These are phyloP conservation scores for Platyscapa corneri DNA, from an alignment of 1,140 invertebrate genomes.

Conservation along the genomic window DNA sequence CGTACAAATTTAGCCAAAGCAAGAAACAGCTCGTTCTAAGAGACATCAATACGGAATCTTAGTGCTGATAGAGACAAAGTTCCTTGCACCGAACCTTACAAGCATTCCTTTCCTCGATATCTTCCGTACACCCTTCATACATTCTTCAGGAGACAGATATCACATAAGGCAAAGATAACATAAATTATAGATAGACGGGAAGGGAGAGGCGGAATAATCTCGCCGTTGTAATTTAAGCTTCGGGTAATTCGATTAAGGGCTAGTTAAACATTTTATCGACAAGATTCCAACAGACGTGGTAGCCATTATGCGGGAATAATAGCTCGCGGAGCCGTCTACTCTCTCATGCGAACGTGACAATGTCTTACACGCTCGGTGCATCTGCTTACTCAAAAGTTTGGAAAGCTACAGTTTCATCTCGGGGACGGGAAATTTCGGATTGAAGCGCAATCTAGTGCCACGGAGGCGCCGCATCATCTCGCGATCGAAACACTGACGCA, in stretches of 20 bases:
- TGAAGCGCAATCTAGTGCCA: background rate
- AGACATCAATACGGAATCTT: no score
- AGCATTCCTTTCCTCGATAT: no score
- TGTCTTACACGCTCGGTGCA: background rate
- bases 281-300: conserved; percentile 2
- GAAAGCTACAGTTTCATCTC: background rate
- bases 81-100: no score
- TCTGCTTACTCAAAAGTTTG: background rate
- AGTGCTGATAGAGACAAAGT: no score
- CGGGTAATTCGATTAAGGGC: conserved; percentile 29
- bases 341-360: background rate
- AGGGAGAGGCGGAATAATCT: background rate
- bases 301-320: conserved; percentile 14
- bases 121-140: no score
- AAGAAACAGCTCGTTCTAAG: no score
- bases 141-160: no score
- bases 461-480: background rate
- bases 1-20: no score
- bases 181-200: background rate
- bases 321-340: conserved; percentile 2
- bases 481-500: conserved; percentile 5
- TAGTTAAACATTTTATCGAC: conserved; percentile 23
- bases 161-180: background rate
- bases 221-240: background rate
- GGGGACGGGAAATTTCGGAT: background rate